Evolutionary conservation across 2,797 vertebrate species (phyloP), one percentile per base, ranked within the genome.

Genomic region (Lepus oiostolus): DNA sequence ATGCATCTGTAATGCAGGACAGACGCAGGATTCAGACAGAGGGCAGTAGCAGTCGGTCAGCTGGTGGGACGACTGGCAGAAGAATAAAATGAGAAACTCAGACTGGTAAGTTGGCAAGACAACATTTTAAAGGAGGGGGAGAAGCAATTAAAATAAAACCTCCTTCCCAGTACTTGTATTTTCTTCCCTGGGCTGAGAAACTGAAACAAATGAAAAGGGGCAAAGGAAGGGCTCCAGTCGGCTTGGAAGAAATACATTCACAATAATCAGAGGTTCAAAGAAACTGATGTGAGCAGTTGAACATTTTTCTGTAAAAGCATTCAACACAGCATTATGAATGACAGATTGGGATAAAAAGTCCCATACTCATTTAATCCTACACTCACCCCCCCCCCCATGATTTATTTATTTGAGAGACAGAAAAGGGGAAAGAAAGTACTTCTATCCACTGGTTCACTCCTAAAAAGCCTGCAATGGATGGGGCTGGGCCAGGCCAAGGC

Each of bases 21-120:
- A 85, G 68, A 72, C 70, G 83, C 35, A 16, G 72, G 82, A 72
- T 68, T 87, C 65, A 50, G 74, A 91, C 35, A 79, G 82, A 85
- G 68, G 72, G n/a, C 54, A 38, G 1, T 8, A 67, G 83, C 67
- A 65, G 88, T 28, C 85, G 63, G 84, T 70, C 85, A 77, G 89
- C 16, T 77, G 74, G 81, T 26, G 28, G 79, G 71, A 95, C 93
- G 91, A 95, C 93, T 87, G 92, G 77, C 79, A 52, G 52, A 97
- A 86, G 92, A 82, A 79, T 32, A 71, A 93, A 85, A 62, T 32
- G 42, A 77, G 86, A 90, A 85, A 77, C 10, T n/a, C 50, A 83
- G 90, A 87, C 79, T 63, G 74, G 81, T 47, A 47, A 79, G 71
- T 5, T 83, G 79, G 52, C 14, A 94, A 77, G 74, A 70, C 71